Base-by-base conservation (phyloP, 2,113 vertebrate genomes). In the Pseudonaja textilis region DNA sequence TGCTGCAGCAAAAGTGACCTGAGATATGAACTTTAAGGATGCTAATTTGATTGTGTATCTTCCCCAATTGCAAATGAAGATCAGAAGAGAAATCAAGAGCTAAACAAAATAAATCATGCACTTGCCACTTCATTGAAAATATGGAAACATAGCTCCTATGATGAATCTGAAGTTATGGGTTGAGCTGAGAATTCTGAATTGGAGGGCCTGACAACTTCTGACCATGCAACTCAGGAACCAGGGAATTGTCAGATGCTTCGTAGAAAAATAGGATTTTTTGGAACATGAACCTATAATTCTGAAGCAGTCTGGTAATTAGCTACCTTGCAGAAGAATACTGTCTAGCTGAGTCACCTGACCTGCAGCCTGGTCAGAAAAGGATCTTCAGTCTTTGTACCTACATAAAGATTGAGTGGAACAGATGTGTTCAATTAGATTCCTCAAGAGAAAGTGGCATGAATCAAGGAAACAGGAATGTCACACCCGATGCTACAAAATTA, bases 1-100 rank as follows among this genome's bases (percentile, higher is more conserved):
- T 91, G 7, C 88, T 85, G 54, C 59, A 89, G 89, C 12, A 85
- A 85, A 85, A n/a, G 14, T 92, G 87, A 95, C 61, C 90, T 94
- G 93, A 87, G 5, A 2, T 42, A 14, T 57, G 87, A 55, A 91
- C 90, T 94, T 93, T 18, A 64, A 90, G 91, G 91, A 92, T 92
- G 50, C 47, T 55, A 93, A 59, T 93, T 91, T 52, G 45, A 55
- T 94, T 69, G 8, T 61, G 3, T 0, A 4, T 25, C 22, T 42
- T 90, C 57, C 87, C 56, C 47, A 69, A 45, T 64, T 59, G 22
- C 54, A 61, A 56, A 88, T 95, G 42, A 89, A 85, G 52, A 91
- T 94, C 14, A 34, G 0, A 1, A 87, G 93, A 45, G 25, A 26
- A 94, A 93, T 42, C 34, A 81, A 22, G 34, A 81, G 7, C 18